phyloP scores from a whole-genome alignment of 2,113 vertebrate genomes.

The Xiphias gladius region DNA sequence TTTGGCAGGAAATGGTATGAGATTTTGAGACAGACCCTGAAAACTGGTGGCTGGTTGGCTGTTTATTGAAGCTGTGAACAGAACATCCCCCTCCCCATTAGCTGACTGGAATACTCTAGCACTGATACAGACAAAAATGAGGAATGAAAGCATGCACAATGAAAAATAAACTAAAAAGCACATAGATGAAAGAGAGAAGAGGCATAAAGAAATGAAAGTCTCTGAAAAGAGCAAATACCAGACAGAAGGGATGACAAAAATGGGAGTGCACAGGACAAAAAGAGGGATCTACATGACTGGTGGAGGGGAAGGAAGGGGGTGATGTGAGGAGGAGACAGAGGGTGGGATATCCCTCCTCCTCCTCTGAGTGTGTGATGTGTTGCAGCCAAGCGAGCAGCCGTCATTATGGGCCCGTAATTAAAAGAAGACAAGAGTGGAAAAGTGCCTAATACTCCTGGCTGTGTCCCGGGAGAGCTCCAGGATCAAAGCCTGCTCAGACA shows the following conservation, averaged over 20 bases:
- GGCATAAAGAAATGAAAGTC: background rate
- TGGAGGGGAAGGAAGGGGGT: background rate
- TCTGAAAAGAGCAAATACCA: background rate
- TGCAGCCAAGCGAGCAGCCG: slow-evolving; percentile 45
- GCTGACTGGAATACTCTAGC: too few species aligned
- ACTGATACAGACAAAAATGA: too few species aligned
- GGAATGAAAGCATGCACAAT: too few species aligned
- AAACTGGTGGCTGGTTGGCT: too few species aligned
- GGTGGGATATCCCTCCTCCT: slow-evolving; percentile 14
- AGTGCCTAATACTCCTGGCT: slow-evolving; percentile 30
- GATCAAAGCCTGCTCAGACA: slow-evolving; percentile 54
- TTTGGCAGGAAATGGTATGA: too few species aligned
- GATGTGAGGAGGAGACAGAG: slow-evolving; percentile 10
- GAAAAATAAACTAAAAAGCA: too few species aligned
- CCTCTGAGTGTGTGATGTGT: background rate
- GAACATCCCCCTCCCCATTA: too few species aligned
- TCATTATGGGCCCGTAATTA: slow-evolving; percentile 53
- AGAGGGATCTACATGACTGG: slow-evolving; percentile 3
- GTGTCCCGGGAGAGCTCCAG: slow-evolving; percentile 25
- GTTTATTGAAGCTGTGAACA: too few species aligned
- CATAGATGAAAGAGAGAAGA: too few species aligned
- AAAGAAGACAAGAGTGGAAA: slow-evolving; percentile 56
- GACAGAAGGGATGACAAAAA: background rate
- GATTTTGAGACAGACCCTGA: too few species aligned
- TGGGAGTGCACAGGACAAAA: background rate